Evolutionary conservation across 2,888 invertebrate genomes (phyloP).

Genomic region (Cheilosia variabilis): DNA sequence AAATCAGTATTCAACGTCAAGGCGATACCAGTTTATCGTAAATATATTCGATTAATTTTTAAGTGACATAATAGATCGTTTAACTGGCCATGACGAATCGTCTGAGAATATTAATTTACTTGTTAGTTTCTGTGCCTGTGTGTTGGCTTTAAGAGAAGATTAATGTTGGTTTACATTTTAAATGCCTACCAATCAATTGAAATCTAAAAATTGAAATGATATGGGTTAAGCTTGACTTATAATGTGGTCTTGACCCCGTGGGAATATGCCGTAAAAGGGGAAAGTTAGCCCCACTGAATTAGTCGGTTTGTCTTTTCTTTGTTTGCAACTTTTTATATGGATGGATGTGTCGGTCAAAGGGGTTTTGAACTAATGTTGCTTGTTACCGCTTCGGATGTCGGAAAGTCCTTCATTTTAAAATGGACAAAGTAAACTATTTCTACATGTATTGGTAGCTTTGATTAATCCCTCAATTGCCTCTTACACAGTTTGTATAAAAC

Average conservation of each 20-base stretch:
- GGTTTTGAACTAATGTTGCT: too few species aligned
- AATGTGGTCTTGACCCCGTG: neutral
- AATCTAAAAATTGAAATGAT: neutral
- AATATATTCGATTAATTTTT: neutral
- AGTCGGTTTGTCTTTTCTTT: too few species aligned
- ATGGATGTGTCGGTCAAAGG: too few species aligned
- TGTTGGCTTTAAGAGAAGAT: neutral
- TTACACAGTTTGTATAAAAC: too few species aligned
- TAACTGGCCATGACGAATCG: conserved; percentile 6
- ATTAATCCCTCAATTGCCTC: too few species aligned
- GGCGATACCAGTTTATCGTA: neutral
- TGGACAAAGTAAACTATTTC: too few species aligned
- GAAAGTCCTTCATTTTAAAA: too few species aligned
- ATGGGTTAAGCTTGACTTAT: neutral
- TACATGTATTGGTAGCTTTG: too few species aligned
- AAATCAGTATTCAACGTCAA: neutral
- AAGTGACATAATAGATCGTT: conserved; percentile 26
- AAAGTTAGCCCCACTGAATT: too few species aligned
- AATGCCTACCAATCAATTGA: neutral
- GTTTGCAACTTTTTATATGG: too few species aligned
- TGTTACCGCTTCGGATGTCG: too few species aligned
- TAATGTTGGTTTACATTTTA: neutral
- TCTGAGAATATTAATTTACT: neutral
- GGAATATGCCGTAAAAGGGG: neutral
- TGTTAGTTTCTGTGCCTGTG: too few species aligned